These are phyloP conservation scores for Orchesella flavescens DNA, from an alignment of 2,888 invertebrate genomes.

Conservation along the genomic window DNA sequence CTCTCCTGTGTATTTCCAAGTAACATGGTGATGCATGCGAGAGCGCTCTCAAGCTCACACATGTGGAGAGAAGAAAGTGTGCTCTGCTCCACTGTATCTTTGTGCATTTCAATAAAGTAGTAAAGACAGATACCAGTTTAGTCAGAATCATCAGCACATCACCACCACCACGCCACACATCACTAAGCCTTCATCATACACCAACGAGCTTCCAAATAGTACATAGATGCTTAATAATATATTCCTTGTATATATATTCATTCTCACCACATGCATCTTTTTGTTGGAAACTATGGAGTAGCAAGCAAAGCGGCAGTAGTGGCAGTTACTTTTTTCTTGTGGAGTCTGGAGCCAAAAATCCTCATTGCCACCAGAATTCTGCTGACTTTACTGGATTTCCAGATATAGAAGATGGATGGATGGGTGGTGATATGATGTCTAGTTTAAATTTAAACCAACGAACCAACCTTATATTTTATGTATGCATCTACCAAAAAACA, in stretches of 20 bases:
- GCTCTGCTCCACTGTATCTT: neutral
- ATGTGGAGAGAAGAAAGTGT: conserved; percentile 35
- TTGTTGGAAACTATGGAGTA: neutral
- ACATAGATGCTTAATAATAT: too few relatives aligned
- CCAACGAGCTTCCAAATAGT: too few relatives aligned
- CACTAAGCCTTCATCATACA: too few relatives aligned
- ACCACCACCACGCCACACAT: conserved; percentile 12
- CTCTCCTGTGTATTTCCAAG: conserved; percentile 45
- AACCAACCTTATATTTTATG: too few relatives aligned
- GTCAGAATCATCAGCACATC: conserved; percentile 28
- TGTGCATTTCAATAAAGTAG: conserved; percentile 10
- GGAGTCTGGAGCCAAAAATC: conserved; percentile 45
- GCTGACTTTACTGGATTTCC: neutral
- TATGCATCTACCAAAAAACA: too few relatives aligned
- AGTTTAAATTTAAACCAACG: too few relatives aligned
- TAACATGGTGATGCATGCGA: conserved; percentile 20
- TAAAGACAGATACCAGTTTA: neutral
- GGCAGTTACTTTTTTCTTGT: conserved; percentile 21
- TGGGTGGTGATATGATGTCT: neutral
- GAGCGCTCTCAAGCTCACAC: neutral
- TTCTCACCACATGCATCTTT: too few relatives aligned
- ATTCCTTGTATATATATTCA: too few relatives aligned
- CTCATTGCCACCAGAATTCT: conserved; percentile 17
- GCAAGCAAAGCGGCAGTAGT: conserved; percentile 20
- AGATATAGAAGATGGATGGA: conserved; percentile 13